Evolutionary conservation across 2,888 invertebrate genomes (phyloP).

Genomic region (Lepidocyrtinus sp.): DNA sequence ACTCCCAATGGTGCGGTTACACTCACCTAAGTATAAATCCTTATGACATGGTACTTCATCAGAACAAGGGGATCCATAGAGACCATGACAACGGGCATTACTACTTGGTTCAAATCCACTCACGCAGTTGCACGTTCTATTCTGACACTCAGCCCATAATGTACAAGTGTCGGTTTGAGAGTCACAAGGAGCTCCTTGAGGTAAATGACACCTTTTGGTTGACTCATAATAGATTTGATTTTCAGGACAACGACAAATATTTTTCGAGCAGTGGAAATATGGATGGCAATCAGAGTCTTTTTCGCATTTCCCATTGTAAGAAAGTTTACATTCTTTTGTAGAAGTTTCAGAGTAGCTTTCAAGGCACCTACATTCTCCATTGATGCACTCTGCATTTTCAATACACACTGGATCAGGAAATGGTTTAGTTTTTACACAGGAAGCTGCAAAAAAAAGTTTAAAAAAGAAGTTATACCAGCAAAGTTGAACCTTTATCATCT

Average conservation of each 20-base stretch:
- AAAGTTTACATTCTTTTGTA: slow-evolving; percentile 2
- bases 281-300: slow-evolving; percentile 22
- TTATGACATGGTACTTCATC: slow-evolving; percentile 27
- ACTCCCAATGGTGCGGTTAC: background rate
- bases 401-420: background rate
- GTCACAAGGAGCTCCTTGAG: background rate
- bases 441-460: slow-evolving; percentile 19
- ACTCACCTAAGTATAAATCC: background rate
- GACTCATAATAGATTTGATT: slow-evolving; percentile 15
- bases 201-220: slow-evolving; percentile 10
- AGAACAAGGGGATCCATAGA: slow-evolving; percentile 21
- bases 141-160: background rate
- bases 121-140: slow-evolving; percentile 18
- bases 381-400: slow-evolving; percentile 15
- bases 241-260: background rate
- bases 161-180: background rate
- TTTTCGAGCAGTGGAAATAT: background rate
- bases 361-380: background rate
- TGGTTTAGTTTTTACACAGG: background rate
- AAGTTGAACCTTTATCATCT: no score
- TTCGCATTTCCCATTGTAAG: background rate
- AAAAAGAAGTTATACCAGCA: no score
- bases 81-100: slow-evolving; percentile 31
- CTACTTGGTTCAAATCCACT: background rate
- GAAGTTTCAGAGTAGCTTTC: background rate